Evolutionary conservation across 2,113 vertebrate genomes (phyloP).

Genomic region (Labrus mixtus): DNA sequence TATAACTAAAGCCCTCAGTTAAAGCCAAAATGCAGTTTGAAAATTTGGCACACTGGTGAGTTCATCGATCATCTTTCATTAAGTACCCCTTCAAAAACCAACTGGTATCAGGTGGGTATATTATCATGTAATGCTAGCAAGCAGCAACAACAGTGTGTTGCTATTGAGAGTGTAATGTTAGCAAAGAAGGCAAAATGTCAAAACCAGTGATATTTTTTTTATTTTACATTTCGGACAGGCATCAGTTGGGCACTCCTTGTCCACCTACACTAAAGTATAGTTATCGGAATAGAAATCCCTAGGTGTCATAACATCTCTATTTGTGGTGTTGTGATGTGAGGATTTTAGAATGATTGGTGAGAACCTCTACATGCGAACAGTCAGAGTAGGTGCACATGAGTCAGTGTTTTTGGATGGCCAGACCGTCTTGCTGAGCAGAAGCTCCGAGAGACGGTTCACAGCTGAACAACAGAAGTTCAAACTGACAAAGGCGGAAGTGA

Average conservation of each 20-base stretch:
- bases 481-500: conserved; percentile 70
- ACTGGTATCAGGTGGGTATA: too few relatives aligned
- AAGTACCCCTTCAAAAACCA: too few relatives aligned
- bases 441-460: conserved; percentile 23
- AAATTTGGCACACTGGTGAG: too few relatives aligned
- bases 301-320: background rate
- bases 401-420: conserved; percentile 12
- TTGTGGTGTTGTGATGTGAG: background rate
- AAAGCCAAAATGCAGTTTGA: too few relatives aligned
- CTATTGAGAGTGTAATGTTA: background rate
- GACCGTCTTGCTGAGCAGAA: background rate
- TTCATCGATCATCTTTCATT: too few relatives aligned
- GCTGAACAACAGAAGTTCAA: conserved; percentile 55
- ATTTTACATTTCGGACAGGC: too few relatives aligned
- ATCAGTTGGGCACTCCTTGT: too few relatives aligned
- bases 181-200: background rate
- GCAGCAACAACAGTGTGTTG: background rate
- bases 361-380: background rate
- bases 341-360: background rate
- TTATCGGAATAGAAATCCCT: too few relatives aligned
- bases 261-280: too few relatives aligned
- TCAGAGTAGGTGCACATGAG: background rate
- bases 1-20: too few relatives aligned
- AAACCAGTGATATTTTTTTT: background rate
- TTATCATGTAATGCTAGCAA: background rate